phyloP scores from a whole-genome alignment of 2,888 invertebrate species.

The Hemistola chrysoprasaria region DNA sequence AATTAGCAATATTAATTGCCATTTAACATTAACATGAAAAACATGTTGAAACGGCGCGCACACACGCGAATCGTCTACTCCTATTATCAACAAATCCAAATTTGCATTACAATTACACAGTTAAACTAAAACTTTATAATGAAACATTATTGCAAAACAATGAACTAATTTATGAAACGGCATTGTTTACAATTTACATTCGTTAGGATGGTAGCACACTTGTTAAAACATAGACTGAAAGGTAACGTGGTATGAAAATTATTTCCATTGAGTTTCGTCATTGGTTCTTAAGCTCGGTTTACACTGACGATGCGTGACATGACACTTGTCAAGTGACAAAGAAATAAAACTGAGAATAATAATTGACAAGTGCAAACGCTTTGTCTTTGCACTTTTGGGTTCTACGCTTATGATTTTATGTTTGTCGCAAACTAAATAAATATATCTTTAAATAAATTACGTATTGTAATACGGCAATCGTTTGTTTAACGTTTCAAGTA shows the following conservation, averaged over 20 bases:
- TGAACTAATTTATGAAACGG: constrained; percentile 52
- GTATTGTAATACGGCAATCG: too few species aligned
- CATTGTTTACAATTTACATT: constrained; percentile 30
- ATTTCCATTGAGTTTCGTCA: constrained; percentile 26
- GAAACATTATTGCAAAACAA: constrained; percentile 46
- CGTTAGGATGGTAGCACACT: constrained; percentile 20
- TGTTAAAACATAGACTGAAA: constrained; percentile 27
- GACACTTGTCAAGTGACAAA: not conserved
- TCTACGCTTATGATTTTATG: too few species aligned
- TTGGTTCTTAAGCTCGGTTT: constrained; percentile 12
- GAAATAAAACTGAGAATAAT: too few species aligned
- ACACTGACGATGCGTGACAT: constrained; percentile 7
- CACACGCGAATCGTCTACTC: constrained; percentile 44
- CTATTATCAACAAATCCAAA: constrained; percentile 35
- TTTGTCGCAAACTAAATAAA: too few species aligned
- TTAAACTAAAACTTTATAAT: constrained; percentile 37
- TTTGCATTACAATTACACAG: constrained; percentile 48
- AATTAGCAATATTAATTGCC: constrained; percentile 53
- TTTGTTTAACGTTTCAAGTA: too few species aligned
- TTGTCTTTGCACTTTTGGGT: too few species aligned
- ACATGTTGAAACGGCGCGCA: constrained; percentile 41
- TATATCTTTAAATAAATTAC: too few species aligned
- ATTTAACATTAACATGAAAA: constrained; percentile 41
- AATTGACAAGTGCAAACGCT: too few species aligned
- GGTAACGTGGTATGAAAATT: constrained; percentile 24